A percentile compares a stretch with the other conserved stretches of the same genome.
Evolutionary conservation across 2,113 vertebrate genomes (phyloP).

Genomic region (Hippolais icterina): DNA sequence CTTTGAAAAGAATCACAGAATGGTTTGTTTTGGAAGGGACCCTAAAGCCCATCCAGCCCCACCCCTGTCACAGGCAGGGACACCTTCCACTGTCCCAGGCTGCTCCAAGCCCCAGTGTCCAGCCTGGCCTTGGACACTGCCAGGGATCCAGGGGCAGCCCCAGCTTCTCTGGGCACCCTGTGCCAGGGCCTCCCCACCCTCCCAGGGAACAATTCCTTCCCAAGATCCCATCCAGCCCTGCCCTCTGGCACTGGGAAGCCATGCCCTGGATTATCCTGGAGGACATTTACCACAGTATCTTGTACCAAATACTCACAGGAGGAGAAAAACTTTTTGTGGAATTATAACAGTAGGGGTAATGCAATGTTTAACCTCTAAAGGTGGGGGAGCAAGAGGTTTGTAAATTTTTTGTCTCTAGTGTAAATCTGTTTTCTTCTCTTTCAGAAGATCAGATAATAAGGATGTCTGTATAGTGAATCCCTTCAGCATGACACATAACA

Average conservation of each 20-base stretch:
- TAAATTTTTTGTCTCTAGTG: fast-evolving
- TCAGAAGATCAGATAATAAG: background rate
- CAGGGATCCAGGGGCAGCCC: background rate
- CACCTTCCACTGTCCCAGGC: background rate
- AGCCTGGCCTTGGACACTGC: background rate
- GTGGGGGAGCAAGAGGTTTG: background rate
- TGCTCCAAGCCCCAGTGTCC: background rate
- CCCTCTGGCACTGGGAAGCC: background rate
- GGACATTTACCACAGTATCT: background rate
- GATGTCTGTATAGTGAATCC: background rate
- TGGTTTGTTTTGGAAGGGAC: background rate
- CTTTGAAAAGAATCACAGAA: background rate
- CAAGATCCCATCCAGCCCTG: background rate
- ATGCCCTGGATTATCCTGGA: background rate
- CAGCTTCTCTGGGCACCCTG: background rate
- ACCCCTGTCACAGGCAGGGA: background rate
- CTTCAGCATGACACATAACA: background rate
- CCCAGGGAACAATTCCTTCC: background rate
- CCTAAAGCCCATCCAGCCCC: fast-evolving
- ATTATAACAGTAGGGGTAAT: background rate
- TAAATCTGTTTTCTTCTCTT: background rate
- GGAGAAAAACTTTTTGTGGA: background rate
- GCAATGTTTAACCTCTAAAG: background rate
- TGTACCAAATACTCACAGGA: background rate
- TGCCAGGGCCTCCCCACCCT: background rate